Evolutionary conservation across 2,113 vertebrate species (phyloP).

Genomic region (Pavo muticus): DNA sequence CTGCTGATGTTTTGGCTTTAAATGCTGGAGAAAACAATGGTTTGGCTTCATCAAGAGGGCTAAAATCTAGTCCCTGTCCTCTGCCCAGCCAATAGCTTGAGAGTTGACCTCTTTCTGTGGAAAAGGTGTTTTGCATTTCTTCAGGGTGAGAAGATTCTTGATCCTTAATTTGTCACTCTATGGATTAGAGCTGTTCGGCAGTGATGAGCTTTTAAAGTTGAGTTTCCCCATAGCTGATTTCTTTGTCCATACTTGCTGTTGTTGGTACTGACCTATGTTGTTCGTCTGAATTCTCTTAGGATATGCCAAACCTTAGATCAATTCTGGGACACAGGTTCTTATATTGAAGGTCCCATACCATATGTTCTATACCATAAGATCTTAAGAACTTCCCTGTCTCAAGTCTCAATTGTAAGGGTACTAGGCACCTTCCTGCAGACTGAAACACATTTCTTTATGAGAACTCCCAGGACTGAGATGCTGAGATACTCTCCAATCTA

Average conservation of each 20-base stretch:
- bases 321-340: neutral
- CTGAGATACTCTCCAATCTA: neutral
- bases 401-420: neutral
- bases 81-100: neutral
- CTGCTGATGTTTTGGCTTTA: conserved; percentile 23
- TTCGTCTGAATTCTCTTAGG: neutral
- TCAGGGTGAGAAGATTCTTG: neutral
- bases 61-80: neutral
- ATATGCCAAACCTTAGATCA: neutral
- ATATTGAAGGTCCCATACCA: neutral
- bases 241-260: neutral
- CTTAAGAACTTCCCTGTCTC: rapidly evolving
- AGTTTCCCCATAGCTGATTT: neutral
- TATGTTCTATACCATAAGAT: neutral
- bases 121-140: neutral
- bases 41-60: neutral
- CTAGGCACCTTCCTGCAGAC: neutral
- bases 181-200: neutral
- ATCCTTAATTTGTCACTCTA: neutral
- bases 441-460: rapidly evolving
- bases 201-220: neutral
- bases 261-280: neutral
- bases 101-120: neutral
- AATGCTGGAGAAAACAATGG: neutral
- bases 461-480: neutral